Evolutionary conservation across 92 coral and sea anemone genomes (phyloP), one percentile per base, ranked within the genome.

Genomic region (Umimayanthus kanabou): DNA sequence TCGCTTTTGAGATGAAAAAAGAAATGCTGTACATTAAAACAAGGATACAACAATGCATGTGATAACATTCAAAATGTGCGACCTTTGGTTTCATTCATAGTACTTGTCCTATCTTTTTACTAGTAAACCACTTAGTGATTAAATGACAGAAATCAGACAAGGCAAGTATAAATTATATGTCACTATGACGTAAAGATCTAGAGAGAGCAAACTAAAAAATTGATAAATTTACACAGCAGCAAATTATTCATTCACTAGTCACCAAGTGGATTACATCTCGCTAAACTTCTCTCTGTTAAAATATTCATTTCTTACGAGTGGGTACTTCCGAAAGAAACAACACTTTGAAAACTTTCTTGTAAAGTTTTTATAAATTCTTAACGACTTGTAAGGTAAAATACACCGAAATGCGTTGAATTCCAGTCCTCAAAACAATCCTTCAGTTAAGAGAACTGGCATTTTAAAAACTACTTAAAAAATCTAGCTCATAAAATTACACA

Each of bases 401-500:
- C 53, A 43, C 9, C 64, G 53, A 45, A 45, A 13, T 65, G 50
- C 6, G 50, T 47, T 9, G 33, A 40, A 42, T 83, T 82, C 45
- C 18, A 29, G 25, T 23, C 50, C 69, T 61, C 14, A 20, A 75
- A 75, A 45, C 18, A 42, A 28, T 72, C 40, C 42, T 14, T 42
- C 9, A 33, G 26, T 65, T 70, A 67, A 47, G 69, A 70, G 77
- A 83, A 83, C 87, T 73, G 42, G 87, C 64, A 29, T 83, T 70
- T 69, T 70, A 83, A 83, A 83, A 69, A 13, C 39, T 72, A 23
- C 45, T 66, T 42, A 83, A 83, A 73, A 73, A 72, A 15, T 45
- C 87, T 72, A 83, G 77, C 77, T 70, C 78, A 45, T 83, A 83
- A 83, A 83, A 83, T 67, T 83, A 33, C 30, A 69, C 73, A 67